Evolutionary conservation across 92 coral and sea anemone species (phyloP).

Genomic region (Porites lobata): DNA sequence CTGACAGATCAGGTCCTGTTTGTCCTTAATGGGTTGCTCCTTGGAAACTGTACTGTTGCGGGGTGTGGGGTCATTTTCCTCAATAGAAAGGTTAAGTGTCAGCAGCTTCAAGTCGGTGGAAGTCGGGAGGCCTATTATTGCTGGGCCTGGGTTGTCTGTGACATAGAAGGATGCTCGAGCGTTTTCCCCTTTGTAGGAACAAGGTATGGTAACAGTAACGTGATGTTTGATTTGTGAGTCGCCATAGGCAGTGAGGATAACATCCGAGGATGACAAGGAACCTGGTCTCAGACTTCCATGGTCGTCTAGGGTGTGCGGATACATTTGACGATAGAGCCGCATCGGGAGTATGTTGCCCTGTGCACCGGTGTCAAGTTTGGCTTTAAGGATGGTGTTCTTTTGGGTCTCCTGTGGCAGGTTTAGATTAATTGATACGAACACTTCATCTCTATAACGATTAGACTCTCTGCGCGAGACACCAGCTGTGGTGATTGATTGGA

Average conservation of each 20-base stretch:
- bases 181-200: too few relatives aligned
- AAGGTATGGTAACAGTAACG: too few relatives aligned
- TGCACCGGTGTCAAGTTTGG: too few relatives aligned
- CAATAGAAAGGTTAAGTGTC: constrained; percentile 60
- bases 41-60: neutral
- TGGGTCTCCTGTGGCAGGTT: too few relatives aligned
- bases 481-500: neutral
- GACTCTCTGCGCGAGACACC: constrained; percentile 12
- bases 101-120: constrained; percentile 36
- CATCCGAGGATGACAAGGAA: constrained; percentile 36
- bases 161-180: constrained; percentile 17
- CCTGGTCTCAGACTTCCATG: constrained; percentile 42
- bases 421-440: too few relatives aligned
- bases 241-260: constrained; percentile 52
- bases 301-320: constrained; percentile 35
- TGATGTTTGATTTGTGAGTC: too few relatives aligned
- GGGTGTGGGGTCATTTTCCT: constrained; percentile 27
- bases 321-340: constrained; percentile 11
- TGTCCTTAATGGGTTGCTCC: constrained; percentile 39
- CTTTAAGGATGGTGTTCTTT: too few relatives aligned
- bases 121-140: constrained; percentile 63
- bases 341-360: too few relatives aligned
- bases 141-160: constrained; percentile 59
- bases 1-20: constrained; percentile 12
- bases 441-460: neutral